A percentile compares a stretch with the other conserved stretches of the same genome.
phyloP scores from a whole-genome alignment of 2,888 invertebrate genomes.

The Rhopalosiphum nymphaeae region DNA sequence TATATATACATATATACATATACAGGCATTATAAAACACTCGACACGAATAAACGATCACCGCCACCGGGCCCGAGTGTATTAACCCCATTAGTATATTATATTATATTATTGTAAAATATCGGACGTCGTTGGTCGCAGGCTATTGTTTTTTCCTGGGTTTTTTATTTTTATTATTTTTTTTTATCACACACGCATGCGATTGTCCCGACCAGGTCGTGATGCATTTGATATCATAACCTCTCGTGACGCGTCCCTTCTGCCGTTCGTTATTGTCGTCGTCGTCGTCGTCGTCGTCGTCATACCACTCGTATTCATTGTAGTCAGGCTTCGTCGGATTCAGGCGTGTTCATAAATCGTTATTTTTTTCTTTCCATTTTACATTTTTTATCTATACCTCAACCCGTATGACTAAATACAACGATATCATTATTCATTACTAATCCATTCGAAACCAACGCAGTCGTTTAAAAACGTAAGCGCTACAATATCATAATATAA shows the following conservation, averaged over 20 bases:
- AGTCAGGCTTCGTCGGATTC: background rate
- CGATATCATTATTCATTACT: background rate
- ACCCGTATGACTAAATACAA: background rate
- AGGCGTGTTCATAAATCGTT: background rate
- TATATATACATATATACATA: background rate
- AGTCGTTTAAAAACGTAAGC: background rate
- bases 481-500: no score
- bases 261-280: background rate
- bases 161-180: background rate
- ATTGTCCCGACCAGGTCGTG: slow-evolving; percentile 10
- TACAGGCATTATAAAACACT: background rate
- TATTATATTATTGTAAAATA: slow-evolving; percentile 9
- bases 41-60: slow-evolving; percentile 15
- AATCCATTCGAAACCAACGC: background rate
- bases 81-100: slow-evolving; percentile 39
- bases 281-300: background rate
- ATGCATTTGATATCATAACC: slow-evolving; percentile 34
- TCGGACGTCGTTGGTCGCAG: slow-evolving; percentile 8
- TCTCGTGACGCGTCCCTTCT: background rate
- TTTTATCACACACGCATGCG: slow-evolving; percentile 19
- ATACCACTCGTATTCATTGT: background rate
- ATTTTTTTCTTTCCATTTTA: background rate
- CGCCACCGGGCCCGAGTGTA: slow-evolving; percentile 11
- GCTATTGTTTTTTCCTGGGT: background rate
- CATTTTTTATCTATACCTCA: background rate